Percentiles rank a stretch among this genome's conserved stretches.
Conservation (phyloP, 2,113 vertebrate species). For the Jacana jacana region DNA sequence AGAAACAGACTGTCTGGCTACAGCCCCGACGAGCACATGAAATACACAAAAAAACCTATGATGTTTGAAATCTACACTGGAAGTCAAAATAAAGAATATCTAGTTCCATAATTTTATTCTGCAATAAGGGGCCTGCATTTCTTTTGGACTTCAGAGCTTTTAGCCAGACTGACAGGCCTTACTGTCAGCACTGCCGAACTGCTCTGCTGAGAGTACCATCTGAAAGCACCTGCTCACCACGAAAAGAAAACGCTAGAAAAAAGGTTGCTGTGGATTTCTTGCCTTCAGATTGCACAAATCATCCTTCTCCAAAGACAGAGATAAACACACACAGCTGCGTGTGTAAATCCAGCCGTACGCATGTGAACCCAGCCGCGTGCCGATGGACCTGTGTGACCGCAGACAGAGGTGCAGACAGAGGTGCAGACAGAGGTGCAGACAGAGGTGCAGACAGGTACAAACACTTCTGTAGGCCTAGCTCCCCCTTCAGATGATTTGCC, state of each 20-base stretch:
- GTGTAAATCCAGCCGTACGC: background rate
- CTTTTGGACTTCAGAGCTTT: background rate
- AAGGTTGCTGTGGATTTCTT: background rate
- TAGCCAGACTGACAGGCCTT: background rate
- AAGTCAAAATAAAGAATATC: background rate
- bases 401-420: background rate
- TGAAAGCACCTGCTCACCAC: background rate
- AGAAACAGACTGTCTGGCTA: background rate
- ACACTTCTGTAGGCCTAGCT: background rate
- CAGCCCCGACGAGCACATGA: background rate
- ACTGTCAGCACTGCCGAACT: background rate
- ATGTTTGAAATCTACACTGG: background rate
- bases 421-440: background rate
- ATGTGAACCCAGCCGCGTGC: background rate
- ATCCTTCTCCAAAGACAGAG: background rate
- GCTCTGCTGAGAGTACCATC: background rate
- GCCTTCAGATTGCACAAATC: background rate
- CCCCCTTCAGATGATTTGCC: background rate
- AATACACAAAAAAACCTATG: background rate
- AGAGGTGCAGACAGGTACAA: background rate
- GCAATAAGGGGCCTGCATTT: background rate
- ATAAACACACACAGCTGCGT: no score
- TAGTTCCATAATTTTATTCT: background rate
- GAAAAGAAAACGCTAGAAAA: background rate
- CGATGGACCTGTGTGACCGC: rapidly evolving